Evolutionary conservation across 2,888 invertebrate genomes (phyloP), one percentile per base, ranked within the genome.

Genomic region (Podabrus alpinus): DNA sequence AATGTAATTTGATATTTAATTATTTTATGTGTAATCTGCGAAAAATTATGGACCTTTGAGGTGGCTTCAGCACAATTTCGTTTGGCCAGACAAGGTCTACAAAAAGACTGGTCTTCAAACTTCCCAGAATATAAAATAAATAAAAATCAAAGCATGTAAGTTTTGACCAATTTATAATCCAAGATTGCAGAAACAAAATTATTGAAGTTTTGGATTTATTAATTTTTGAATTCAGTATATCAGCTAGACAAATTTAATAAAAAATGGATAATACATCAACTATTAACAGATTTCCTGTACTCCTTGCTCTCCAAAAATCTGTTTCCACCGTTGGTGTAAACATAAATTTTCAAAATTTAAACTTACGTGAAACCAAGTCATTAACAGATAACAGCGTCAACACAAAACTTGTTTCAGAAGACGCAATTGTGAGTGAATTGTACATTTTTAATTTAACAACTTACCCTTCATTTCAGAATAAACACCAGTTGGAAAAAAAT

Each of bases 301-400:
- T 19, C 19, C 19, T 11, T 19, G 2, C 19, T 9, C 9, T 64
- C 62, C 17, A 64, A 21, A 79, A 78, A 69, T 82, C 82, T 9
- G 76, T 80, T 7, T 82, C 82, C 9, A 79, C 76, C 13, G 79
- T 78, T 59, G 79, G 75, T 68, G 73, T 82, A 19, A 78, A 74
- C 59, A 59, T 61, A 9, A 74, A 60, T 9, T 71, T 67, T n/a
- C 71, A 71, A 67, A 79, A 75, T 70, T 64, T 78, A 11, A 68
- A 61, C 4, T n/a, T 82, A 13, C 74, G 81, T 9, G 82, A 83
- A 73, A 78, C 82, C 1, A 80, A 81, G 73, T 82, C 81, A 0
- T 82, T 82, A 70, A 81, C 82, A 3, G 81, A 81, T 9, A 79
- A 79, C 19, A 66, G 80, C 9, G 79, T 79, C 21, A 80, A 82